Evolutionary conservation across 2,888 invertebrate genomes (phyloP).

Genomic region (Lasioglossum zephyrum): DNA sequence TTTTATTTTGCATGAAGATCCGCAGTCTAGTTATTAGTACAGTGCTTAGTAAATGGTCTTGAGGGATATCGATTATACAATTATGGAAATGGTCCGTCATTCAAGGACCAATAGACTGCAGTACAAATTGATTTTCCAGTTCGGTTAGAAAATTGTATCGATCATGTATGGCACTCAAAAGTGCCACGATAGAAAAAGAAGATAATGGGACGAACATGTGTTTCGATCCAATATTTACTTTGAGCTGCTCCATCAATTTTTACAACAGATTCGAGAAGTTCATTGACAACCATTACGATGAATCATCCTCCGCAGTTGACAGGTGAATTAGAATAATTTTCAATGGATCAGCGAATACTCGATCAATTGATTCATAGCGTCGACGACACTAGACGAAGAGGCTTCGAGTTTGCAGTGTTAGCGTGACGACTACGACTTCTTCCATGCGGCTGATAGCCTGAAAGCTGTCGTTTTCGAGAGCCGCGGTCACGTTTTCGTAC

Average conservation of each 20-base stretch:
- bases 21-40: no score
- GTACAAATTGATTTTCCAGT: no score
- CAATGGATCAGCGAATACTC: background rate
- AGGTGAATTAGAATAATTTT: background rate
- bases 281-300: background rate
- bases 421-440: background rate
- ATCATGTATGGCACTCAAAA: no score
- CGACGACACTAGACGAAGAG: background rate
- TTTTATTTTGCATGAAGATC: no score
- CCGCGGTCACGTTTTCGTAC: constrained; percentile 59
- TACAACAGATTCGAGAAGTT: background rate
- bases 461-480: constrained; percentile 44
- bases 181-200: no score
- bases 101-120: no score
- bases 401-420: background rate
- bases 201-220: no score
- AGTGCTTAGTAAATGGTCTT: no score
- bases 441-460: constrained; percentile 21
- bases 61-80: no score
- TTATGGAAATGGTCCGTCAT: no score
- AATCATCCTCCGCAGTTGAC: background rate
- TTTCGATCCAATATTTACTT: background rate
- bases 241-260: background rate
- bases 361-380: background rate
- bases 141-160: no score